Conservation (phyloP, 2,888 invertebrate species). For the Drosophila tripunctata region DNA sequence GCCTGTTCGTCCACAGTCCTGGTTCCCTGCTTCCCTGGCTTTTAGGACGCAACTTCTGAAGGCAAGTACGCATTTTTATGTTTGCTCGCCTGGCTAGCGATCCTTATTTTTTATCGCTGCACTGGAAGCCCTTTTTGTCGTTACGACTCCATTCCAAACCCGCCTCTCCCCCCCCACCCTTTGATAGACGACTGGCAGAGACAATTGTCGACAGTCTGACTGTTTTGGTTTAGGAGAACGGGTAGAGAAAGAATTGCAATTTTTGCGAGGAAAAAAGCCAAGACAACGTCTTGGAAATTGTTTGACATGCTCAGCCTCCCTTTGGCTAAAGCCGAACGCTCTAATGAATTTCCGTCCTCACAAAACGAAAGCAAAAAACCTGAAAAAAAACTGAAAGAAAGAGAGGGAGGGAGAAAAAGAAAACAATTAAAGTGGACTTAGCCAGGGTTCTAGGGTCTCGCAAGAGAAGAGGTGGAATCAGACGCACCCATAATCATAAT, state of each 20-base stretch:
- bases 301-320: constrained; percentile 69
- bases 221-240: not conserved
- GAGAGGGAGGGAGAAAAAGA: constrained; percentile 28
- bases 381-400: constrained; percentile 15
- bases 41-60: constrained; percentile 60
- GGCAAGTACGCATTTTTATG: constrained; percentile 79
- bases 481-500: constrained; percentile 78
- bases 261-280: constrained; percentile 70
- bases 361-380: constrained; percentile 51
- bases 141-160: not conserved
- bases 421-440: constrained; percentile 77
- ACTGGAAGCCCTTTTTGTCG: constrained; percentile 50
- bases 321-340: constrained; percentile 61
- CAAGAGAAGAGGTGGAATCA: not conserved
- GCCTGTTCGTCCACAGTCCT: constrained; percentile 57
- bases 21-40: constrained; percentile 12
- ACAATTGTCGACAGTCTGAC: constrained; percentile 62
- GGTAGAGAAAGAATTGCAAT: constrained; percentile 71
- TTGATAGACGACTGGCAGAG: constrained; percentile 54
- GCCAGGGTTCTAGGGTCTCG: constrained; percentile 9
- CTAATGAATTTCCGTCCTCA: constrained; percentile 76
- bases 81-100: constrained; percentile 77
- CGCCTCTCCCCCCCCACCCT: not conserved
- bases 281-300: constrained; percentile 75
- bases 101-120: constrained; percentile 68